Conservation (phyloP, 2,888 invertebrate genomes). For the Hypsopygia costalis region DNA sequence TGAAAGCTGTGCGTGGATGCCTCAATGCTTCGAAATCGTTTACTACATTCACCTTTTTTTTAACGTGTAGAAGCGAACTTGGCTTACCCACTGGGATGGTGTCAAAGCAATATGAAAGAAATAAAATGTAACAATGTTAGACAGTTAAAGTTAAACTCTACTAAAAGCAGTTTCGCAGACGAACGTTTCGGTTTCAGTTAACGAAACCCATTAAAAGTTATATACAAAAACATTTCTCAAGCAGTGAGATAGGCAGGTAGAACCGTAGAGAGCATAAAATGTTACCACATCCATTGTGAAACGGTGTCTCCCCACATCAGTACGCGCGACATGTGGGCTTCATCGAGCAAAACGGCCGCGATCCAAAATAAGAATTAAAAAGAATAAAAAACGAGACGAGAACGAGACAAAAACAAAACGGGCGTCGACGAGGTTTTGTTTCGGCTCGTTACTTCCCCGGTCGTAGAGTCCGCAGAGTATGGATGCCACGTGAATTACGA, state of each 20-base stretch:
- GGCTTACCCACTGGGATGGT: too few relatives aligned
- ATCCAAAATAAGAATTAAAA: conserved; percentile 51
- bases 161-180: conserved; percentile 12
- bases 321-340: conserved; percentile 54
- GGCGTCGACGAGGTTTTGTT: conserved; percentile 45
- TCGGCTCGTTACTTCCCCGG: conserved; percentile 54
- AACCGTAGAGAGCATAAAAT: conserved; percentile 21
- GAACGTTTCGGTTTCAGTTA: conserved; percentile 7
- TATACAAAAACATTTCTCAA: conserved; percentile 12
- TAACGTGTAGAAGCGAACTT: too few relatives aligned
- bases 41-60: too few relatives aligned
- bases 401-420: conserved; percentile 40
- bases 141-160: neutral
- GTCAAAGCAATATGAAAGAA: neutral
- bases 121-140: neutral
- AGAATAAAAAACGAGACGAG: conserved; percentile 23
- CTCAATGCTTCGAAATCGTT: neutral
- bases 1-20: neutral
- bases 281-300: conserved; percentile 44
- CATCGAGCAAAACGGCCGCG: conserved; percentile 53
- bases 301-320: conserved; percentile 30
- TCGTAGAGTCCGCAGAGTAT: conserved; percentile 18
- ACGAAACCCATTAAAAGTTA: conserved; percentile 16
- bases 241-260: conserved; percentile 19
- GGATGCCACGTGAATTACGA: conserved; percentile 45